Evolutionary conservation across 1,140 invertebrate genomes (phyloP).

Genomic region (Prorops nasuta): DNA sequence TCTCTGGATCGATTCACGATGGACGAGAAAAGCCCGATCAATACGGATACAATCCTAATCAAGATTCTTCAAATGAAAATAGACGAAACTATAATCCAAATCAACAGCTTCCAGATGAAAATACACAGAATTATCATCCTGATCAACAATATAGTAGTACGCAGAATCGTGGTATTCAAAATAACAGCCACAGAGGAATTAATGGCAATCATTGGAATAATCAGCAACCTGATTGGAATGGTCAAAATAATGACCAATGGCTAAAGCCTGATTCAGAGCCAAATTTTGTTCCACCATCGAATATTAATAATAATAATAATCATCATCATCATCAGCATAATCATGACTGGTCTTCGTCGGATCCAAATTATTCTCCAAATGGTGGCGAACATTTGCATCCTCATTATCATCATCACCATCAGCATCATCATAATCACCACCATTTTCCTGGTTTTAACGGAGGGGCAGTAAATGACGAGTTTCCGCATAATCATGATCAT

Average conservation of each 20-base stretch:
- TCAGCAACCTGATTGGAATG: too few relatives aligned
- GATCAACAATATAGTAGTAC: too few relatives aligned
- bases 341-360: background rate
- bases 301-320: background rate
- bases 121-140: too few relatives aligned
- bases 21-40: background rate
- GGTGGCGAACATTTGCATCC: background rate
- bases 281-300: background rate
- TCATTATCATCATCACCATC: constrained; percentile 1
- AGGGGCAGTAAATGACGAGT: too few relatives aligned
- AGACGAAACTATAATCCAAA: too few relatives aligned
- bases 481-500: constrained; percentile 11
- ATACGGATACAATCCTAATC: background rate
- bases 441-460: background rate
- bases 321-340: background rate
- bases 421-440: constrained; percentile 7
- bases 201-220: background rate
- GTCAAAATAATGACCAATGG: too few relatives aligned
- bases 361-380: background rate
- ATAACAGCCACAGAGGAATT: too few relatives aligned
- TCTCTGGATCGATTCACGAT: background rate
- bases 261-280: too few relatives aligned
- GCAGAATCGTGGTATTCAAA: too few relatives aligned
- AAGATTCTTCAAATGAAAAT: too few relatives aligned
- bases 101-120: too few relatives aligned